Conservation (phyloP, 2,888 invertebrate genomes). For the Alviniconcha strummeri region DNA sequence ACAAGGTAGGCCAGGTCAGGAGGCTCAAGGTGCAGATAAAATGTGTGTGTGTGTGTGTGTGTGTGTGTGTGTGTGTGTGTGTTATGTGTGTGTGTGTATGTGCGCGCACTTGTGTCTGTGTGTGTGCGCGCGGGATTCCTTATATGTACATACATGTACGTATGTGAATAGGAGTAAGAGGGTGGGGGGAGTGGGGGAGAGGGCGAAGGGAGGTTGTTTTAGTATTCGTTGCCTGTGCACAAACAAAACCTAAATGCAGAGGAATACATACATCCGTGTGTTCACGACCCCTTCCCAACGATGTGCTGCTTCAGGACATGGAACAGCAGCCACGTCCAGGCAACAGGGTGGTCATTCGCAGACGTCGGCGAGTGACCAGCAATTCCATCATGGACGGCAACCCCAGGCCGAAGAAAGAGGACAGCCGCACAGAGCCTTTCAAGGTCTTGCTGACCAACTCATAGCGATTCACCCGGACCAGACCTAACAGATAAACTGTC, state of each 20-base stretch:
- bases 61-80: neutral
- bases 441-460: slow-evolving; percentile 25
- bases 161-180: too few species aligned
- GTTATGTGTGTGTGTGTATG: neutral
- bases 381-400: neutral
- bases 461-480: neutral
- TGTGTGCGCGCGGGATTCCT: neutral
- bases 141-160: too few species aligned
- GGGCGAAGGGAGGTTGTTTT: neutral
- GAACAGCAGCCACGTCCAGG: slow-evolving; percentile 60
- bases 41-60: neutral
- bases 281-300: slow-evolving; percentile 28
- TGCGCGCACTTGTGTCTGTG: neutral
- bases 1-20: too few species aligned
- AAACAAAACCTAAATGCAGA: too few species aligned
- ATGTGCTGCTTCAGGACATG: slow-evolving; percentile 48
- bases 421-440: slow-evolving; percentile 23
- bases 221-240: too few species aligned
- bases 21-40: too few species aligned
- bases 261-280: too few species aligned
- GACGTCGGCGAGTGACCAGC: slow-evolving; percentile 29
- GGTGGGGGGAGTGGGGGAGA: neutral
- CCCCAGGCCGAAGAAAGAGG: slow-evolving; percentile 17
- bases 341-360: slow-evolving; percentile 58
- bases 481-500: neutral